phyloP scores from a whole-genome alignment of 1,140 invertebrate species.

The Eriosoma lanigerum region DNA sequence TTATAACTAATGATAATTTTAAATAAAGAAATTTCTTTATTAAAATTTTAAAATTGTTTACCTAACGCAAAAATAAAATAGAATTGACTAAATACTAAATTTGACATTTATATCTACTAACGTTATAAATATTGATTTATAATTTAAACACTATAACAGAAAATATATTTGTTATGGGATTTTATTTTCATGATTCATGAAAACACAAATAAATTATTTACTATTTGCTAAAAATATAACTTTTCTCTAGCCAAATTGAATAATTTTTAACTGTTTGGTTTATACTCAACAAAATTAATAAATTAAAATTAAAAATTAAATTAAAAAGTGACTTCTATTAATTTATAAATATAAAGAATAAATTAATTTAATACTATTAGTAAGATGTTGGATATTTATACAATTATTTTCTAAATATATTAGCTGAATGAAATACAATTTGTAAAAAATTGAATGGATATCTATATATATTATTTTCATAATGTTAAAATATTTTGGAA shows the following conservation, averaged over 20 bases:
- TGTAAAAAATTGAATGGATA: background rate
- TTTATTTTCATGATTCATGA: background rate
- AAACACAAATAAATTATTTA: background rate
- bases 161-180: background rate
- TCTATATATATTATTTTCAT: background rate
- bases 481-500: constrained; percentile 29
- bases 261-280: background rate
- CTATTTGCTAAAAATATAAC: background rate
- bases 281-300: constrained; percentile 6
- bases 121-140: background rate
- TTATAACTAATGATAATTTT: no score
- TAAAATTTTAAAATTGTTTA: no score
- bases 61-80: no score
- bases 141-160: background rate
- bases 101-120: background rate
- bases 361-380: constrained; percentile 6
- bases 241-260: background rate
- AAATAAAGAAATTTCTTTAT: no score
- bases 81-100: no score
- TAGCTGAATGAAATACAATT: background rate
- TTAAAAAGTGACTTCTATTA: constrained; percentile 6
- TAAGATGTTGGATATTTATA: background rate
- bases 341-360: constrained; percentile 29
- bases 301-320: constrained; percentile 19
- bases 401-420: constrained; percentile 29